These are phyloP conservation scores for Aphodius sticticus DNA, from an alignment of 2,888 invertebrate species.

Conservation along the genomic window DNA sequence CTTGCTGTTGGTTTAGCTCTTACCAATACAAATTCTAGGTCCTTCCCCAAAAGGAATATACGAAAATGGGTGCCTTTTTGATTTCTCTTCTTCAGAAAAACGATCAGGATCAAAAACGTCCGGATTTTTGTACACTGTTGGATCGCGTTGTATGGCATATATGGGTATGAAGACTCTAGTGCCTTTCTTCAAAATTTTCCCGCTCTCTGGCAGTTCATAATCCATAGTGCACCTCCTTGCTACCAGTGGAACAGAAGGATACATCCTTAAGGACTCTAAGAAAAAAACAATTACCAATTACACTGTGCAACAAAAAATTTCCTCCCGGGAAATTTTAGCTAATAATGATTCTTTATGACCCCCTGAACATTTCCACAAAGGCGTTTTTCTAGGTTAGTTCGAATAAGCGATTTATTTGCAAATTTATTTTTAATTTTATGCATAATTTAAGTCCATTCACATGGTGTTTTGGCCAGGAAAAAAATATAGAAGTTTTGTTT, in stretches of 20 bases:
- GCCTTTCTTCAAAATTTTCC: slow-evolving; percentile 43
- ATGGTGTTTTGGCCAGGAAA: too few relatives aligned
- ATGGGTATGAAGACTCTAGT: slow-evolving; percentile 46
- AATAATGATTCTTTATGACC: too few relatives aligned
- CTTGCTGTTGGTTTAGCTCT: too few relatives aligned
- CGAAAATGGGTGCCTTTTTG: slow-evolving; percentile 42
- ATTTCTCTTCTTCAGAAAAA: slow-evolving; percentile 48
- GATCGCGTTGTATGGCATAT: slow-evolving; percentile 51
- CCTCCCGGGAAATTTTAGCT: too few relatives aligned
- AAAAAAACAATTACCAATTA: background rate
- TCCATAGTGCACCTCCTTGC: slow-evolving; percentile 47
- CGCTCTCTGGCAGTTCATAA: slow-evolving; percentile 45
- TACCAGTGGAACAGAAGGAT: slow-evolving; percentile 51
- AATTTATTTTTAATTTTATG: too few relatives aligned
- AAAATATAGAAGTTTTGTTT: too few relatives aligned
- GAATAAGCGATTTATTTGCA: too few relatives aligned
- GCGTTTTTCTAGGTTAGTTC: too few relatives aligned
- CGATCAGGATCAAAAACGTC: slow-evolving; percentile 54
- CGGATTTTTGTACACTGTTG: slow-evolving; percentile 52
- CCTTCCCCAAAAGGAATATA: slow-evolving; percentile 49
- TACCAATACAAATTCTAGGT: slow-evolving; percentile 42
- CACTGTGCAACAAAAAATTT: too few relatives aligned
- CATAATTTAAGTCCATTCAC: too few relatives aligned
- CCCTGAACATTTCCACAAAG: too few relatives aligned
- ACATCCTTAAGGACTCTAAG: slow-evolving; percentile 54